Base-by-base conservation (phyloP, 2,797 vertebrate genomes). In the Eutrigla gurnardus region DNA sequence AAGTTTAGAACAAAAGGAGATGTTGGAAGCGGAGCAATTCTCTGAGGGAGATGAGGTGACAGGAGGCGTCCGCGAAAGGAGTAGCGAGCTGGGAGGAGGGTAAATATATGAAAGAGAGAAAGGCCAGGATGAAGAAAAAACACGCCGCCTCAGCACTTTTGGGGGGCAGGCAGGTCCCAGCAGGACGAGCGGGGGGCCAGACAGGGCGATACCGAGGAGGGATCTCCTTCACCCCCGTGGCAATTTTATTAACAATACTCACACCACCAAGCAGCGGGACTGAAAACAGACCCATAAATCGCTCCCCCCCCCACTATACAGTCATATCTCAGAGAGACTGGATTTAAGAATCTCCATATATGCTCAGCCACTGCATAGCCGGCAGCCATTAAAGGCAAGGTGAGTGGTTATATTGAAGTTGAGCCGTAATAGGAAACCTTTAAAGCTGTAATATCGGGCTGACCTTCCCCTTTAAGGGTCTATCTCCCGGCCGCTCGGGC, bases 391-490 rank as follows among this genome's bases (percentile, higher is more conserved):
- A 91, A 88, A 92, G 86, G 89, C 83, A 84, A 91, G 91, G 92
- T 90, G 86, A 91, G 86, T 47, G 74, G 83, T 89, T 89, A 84
- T 89, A 86, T 86, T 85, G 87, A 89, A 90, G 90, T 87, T 90
- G 86, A 90, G 91, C 81, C 68, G 76, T 93, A 91, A 92, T 89
- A 84, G 90, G 91, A 91, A 93, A 93, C 90, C 90, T 91, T 91
- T 91, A 93, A 91, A 89, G 89, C 86, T 78, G 81, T 91, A 89
- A 91, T 92, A 92, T 90, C 82, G 69, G 83, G 70, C 86, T 90
- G 91, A 93, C 92, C 91, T 94, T 94, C 89, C 85, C 90, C 92
- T 93, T 92, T 90, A 88, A 93, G 90, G 87, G 80, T 89, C 88
- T 70, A 74, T 90, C 91, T 87, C 81, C 82, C 36, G 33, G 84